Evolutionary conservation across 2,113 vertebrate species (phyloP).

Genomic region (Carollia perspicillata): DNA sequence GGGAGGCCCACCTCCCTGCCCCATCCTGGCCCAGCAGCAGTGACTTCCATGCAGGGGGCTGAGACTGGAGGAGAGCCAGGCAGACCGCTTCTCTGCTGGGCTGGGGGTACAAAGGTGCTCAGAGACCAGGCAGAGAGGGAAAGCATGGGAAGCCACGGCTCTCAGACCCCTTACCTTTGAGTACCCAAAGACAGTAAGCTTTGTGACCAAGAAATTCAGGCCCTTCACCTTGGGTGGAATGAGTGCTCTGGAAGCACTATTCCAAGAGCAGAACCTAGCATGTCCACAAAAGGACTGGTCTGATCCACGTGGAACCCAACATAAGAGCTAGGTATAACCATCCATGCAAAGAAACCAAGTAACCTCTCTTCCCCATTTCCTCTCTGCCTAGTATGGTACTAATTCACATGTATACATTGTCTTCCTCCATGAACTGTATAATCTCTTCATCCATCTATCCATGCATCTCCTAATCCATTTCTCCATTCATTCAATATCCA

Average conservation of each 20-base stretch:
- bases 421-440: neutral
- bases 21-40: neutral
- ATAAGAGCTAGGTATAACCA: neutral
- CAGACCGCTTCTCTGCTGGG: neutral
- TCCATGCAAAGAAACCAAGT: neutral
- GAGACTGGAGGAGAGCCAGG: neutral
- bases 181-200: neutral
- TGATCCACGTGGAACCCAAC: neutral
- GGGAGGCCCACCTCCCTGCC: neutral
- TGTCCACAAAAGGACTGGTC: neutral
- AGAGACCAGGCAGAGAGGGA: neutral
- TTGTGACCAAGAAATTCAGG: neutral
- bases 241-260: neutral
- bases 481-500: neutral
- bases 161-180: neutral
- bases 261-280: neutral
- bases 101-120: neutral
- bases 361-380: neutral
- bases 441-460: neutral
- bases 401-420: neutral
- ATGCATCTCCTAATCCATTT: neutral
- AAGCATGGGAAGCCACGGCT: neutral
- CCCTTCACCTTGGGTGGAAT: neutral
- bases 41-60: neutral
- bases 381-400: neutral